Conservation (phyloP, 1,140 invertebrate genomes). For the Penaeus japonicus region DNA sequence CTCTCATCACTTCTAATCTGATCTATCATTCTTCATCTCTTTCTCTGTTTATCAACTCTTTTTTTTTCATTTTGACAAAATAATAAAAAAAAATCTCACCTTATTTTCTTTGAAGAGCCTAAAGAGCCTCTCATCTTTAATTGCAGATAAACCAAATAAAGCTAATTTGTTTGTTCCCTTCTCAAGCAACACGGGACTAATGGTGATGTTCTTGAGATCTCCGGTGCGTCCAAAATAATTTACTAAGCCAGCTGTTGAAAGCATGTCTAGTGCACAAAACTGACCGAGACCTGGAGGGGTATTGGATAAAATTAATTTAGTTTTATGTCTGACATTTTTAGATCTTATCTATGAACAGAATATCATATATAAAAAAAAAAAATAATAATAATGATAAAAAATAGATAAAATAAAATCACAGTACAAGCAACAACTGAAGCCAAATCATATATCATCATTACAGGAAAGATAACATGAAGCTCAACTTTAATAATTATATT, state of each 20-base stretch:
- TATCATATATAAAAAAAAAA: no score
- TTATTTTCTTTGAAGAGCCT: slow-evolving; percentile 79
- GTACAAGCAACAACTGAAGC: no score
- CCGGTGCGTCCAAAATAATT: slow-evolving; percentile 68
- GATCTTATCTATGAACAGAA: no score
- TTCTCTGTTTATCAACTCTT: no score
- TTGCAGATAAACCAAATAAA: slow-evolving; percentile 92
- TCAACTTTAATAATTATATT: no score
- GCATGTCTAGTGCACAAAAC: slow-evolving; percentile 81
- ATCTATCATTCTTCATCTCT: not conserved
- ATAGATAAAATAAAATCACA: no score
- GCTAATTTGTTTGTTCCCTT: slow-evolving; percentile 88
- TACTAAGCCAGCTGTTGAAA: slow-evolving; percentile 73
- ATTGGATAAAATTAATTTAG: slow-evolving; percentile 10
- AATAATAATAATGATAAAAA: no score
- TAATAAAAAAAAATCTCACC: slow-evolving; percentile 65
- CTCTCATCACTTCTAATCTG: not conserved
- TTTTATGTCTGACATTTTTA: no score
- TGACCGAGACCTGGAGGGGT: slow-evolving; percentile 66
- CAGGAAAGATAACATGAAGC: no score
- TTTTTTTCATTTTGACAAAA: not conserved
- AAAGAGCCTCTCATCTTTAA: slow-evolving; percentile 90
- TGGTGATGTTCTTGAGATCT: slow-evolving; percentile 78
- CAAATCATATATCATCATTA: no score
- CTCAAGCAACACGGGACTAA: slow-evolving; percentile 84